Percentiles rank a stretch among this genome's conserved stretches.
These are phyloP conservation scores for Panurus biarmicus DNA, from an alignment of 2,113 vertebrate species.

Conservation along the genomic window DNA sequence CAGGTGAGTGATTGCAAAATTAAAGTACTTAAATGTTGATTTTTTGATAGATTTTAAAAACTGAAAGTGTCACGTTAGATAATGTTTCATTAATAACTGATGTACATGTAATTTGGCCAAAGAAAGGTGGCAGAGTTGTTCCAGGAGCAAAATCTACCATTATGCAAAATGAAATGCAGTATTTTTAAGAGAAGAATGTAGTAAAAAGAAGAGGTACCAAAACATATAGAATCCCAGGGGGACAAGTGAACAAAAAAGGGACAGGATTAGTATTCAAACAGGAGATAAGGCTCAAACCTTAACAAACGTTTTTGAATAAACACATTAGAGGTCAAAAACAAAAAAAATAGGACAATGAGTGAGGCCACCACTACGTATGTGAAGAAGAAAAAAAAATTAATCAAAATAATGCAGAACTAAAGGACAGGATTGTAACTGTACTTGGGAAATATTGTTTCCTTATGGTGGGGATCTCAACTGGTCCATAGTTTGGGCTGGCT, in stretches of 20 bases:
- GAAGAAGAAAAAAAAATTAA: neutral
- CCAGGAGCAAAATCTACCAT: neutral
- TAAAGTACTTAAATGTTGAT: neutral
- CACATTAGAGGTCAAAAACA: neutral
- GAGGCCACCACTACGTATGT: neutral
- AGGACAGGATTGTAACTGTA: neutral
- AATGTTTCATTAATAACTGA: neutral
- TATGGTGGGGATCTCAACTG: neutral
- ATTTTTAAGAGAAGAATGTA: neutral
- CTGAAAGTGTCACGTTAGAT: neutral
- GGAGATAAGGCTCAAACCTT: neutral
- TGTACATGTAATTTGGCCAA: neutral
- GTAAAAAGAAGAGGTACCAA: neutral
- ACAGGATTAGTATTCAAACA: neutral
- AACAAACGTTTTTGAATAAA: neutral
- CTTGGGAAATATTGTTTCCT: neutral
- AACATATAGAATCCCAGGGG: neutral
- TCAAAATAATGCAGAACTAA: neutral
- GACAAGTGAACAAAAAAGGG: neutral
- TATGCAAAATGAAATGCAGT: neutral
- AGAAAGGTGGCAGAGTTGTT: conserved; percentile 53
- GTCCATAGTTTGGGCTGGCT: neutral
- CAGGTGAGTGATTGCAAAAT: neutral
- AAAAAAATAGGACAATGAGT: neutral
- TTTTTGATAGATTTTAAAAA: neutral